Evolutionary conservation across 2,113 vertebrate genomes (phyloP), one percentile per base, ranked within the genome.

Genomic region (Polypterus bichir): DNA sequence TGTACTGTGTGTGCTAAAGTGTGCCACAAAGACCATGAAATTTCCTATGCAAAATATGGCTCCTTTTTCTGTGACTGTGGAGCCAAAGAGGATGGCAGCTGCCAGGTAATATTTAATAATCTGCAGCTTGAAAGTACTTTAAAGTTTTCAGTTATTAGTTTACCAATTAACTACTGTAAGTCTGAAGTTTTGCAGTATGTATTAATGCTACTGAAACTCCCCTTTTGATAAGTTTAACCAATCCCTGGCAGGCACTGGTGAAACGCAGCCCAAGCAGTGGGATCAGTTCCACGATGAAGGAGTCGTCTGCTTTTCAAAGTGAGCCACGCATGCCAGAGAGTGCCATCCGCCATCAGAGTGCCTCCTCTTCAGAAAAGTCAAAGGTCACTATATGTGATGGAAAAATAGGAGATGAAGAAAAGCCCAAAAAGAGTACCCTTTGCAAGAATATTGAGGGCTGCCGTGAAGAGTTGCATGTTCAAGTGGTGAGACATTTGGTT

Each of bases 21-120:
- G 72, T 99, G 96, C 85, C 96, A 99, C 86, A 98, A 97, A 80
- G 96, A 99, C 75, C 95, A 98, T 56, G 96, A 99, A 83, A 97
- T 99, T 81, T 99, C 96, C 64, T 99, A 99, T 46, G 96, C 96
- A 83, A 99, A 99, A 70, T 98, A 98, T 0, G 96, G 96, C 45
- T 99, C 96, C 5, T 99, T 99, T 84, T 99, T 99, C 86, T 99
- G 96, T 77, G 96, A 99, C 86, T 99, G 96, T 73, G 95, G 96
- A 70, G 96, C 96, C 73, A 99, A 99, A 78, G 96, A 98, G 71
- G 96, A 99, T 76, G 94, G 96, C 79, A 99, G 92, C 83, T 99
- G 96, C 81, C 83, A 98, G 93, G 95, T 99, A 86, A 92, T 88
- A 79, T 27, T 27, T 27, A 27, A 27, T 27, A 27, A 1, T 27